Conservation (phyloP, 30 jellyfish, hydroid and myxozoan species). For the Hydractinia symbiolongicarpus region DNA sequence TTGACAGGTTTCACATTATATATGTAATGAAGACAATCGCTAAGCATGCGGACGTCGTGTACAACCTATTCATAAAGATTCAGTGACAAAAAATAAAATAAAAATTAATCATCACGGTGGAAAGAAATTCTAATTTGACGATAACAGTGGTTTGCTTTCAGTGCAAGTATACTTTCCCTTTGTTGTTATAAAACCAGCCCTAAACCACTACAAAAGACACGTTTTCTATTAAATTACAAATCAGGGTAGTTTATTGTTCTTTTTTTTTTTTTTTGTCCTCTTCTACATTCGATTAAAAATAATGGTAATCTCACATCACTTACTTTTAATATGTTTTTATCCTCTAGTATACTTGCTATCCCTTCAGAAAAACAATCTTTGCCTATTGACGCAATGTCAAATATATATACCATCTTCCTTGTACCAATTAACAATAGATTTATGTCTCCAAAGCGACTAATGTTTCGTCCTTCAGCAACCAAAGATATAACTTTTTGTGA, state of each 20-base stretch:
- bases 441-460: constrained; percentile 55
- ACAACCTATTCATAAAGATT: constrained; percentile 38
- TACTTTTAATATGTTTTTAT: constrained; percentile 24
- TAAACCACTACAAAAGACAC: no score
- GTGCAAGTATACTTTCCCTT: no score
- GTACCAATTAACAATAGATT: constrained; percentile 60
- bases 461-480: constrained; percentile 58
- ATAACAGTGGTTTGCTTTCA: no score
- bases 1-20: constrained; percentile 31
- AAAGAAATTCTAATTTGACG: no score
- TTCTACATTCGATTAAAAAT: no score
- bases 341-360: neutral
- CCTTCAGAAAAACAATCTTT: constrained; percentile 46
- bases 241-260: no score
- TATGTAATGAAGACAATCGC: constrained; percentile 56
- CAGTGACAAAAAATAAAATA: neutral
- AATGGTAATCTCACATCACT: no score
- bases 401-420: constrained; percentile 43
- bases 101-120: neutral
- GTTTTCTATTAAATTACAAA: no score
- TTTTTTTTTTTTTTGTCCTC: no score
- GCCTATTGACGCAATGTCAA: constrained; percentile 61
- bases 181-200: no score
- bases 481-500: constrained; percentile 20
- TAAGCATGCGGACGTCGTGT: constrained; percentile 69